phyloP scores from a whole-genome alignment of 2,888 invertebrate species.

The Lasioglossum lativentre region DNA sequence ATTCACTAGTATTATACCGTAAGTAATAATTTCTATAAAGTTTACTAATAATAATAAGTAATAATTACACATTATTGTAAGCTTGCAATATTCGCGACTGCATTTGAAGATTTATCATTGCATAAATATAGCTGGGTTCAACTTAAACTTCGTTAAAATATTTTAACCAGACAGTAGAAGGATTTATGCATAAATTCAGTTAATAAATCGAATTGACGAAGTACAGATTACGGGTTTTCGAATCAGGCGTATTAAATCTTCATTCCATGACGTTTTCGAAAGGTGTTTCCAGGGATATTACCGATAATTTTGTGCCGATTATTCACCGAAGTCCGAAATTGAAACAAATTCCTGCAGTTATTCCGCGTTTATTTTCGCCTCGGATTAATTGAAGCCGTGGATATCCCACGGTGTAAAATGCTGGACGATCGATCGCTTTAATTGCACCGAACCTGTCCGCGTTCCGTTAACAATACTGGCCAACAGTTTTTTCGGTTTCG shows the following conservation, averaged over 20 bases:
- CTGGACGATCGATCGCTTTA: constrained; percentile 26
- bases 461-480: background rate
- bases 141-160: background rate
- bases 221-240: background rate
- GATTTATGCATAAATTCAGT: background rate
- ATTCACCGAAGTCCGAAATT: background rate
- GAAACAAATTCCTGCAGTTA: background rate
- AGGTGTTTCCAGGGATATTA: background rate
- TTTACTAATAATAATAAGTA: too few relatives aligned
- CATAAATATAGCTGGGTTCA: too few relatives aligned
- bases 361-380: background rate
- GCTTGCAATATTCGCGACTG: too few relatives aligned
- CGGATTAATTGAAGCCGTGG: constrained; percentile 21
- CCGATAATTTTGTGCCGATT: background rate
- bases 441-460: constrained; percentile 3
- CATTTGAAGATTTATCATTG: too few relatives aligned
- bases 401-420: constrained; percentile 2
- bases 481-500: constrained; percentile 21
- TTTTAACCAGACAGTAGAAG: background rate
- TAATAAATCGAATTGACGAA: background rate
- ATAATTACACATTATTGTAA: too few relatives aligned
- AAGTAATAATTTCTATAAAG: too few relatives aligned
- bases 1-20: too few relatives aligned
- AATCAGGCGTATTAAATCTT: background rate
- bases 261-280: background rate